Evolutionary conservation across 1,140 invertebrate genomes (phyloP).

Genomic region (Philotrypesis tridentata): DNA sequence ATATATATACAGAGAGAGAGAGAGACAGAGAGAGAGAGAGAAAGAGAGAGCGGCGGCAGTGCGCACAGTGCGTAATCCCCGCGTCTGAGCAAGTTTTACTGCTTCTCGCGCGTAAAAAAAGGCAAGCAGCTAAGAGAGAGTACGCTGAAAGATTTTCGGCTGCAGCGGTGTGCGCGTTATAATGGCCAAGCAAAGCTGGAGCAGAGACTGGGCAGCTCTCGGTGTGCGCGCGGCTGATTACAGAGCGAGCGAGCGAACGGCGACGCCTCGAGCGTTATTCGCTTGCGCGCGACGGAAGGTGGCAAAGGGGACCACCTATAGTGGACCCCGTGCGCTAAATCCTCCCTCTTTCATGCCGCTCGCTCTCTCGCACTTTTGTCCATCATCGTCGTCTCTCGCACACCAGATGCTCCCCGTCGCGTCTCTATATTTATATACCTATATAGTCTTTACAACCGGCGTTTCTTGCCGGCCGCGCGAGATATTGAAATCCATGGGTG

Average conservation of each 20-base stretch:
- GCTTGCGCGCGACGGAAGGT: slow-evolving; percentile 49
- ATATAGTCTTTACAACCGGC: background rate
- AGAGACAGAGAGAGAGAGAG: too few species aligned
- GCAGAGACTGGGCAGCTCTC: background rate
- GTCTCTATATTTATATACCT: background rate
- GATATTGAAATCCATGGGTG: slow-evolving; percentile 47
- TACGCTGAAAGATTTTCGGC: background rate
- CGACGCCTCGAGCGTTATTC: slow-evolving; percentile 44
- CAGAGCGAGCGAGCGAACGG: slow-evolving; percentile 46
- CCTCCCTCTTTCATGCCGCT: slow-evolving; percentile 36
- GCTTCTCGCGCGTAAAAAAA: background rate
- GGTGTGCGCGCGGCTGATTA: slow-evolving; percentile 43
- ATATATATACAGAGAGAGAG: too few species aligned
- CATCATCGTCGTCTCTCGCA: slow-evolving; percentile 31
- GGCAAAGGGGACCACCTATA: slow-evolving; percentile 58
- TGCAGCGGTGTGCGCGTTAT: background rate
- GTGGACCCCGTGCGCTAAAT: slow-evolving; percentile 41
- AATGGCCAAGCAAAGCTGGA: slow-evolving; percentile 3
- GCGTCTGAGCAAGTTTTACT: background rate
- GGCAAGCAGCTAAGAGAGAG: background rate
- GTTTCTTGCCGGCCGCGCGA: background rate
- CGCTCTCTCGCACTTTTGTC: background rate
- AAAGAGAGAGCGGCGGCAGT: too few species aligned
- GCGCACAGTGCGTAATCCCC: background rate
- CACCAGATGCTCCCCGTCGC: slow-evolving; percentile 27